phyloP scores from a whole-genome alignment of 2,797 vertebrate species.

The Distichodus sexfasciatus region DNA sequence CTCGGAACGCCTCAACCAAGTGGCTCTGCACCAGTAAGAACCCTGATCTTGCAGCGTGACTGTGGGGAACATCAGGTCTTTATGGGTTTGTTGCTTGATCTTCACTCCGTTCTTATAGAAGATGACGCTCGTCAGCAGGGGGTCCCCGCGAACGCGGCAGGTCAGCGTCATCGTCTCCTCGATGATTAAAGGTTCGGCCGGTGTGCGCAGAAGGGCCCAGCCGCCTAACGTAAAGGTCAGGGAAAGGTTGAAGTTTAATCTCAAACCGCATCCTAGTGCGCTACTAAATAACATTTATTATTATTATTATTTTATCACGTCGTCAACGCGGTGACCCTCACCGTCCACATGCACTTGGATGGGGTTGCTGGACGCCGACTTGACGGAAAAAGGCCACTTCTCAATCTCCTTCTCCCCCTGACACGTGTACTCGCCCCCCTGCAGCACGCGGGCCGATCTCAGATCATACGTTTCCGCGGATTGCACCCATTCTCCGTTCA shows the following conservation, averaged over 20 bases:
- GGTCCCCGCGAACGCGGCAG: slow-evolving; percentile 54
- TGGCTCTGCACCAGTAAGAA: slow-evolving; percentile 66
- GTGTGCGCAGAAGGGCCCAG: slow-evolving; percentile 57
- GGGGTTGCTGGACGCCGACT: slow-evolving; percentile 54
- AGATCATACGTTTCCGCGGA: background rate
- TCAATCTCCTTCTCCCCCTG: slow-evolving; percentile 43
- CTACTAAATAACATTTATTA: too few relatives aligned
- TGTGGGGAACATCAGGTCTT: slow-evolving; percentile 42
- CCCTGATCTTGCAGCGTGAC: slow-evolving; percentile 56
- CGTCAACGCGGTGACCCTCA: too few relatives aligned
- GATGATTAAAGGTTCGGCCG: slow-evolving; percentile 40
- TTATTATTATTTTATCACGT: too few relatives aligned
- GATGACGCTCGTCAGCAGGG: slow-evolving; percentile 36
- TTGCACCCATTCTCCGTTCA: slow-evolving; percentile 17
- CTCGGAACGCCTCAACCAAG: slow-evolving; percentile 36
- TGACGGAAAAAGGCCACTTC: background rate
- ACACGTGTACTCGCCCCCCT: slow-evolving; percentile 63
- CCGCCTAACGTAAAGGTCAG: slow-evolving; percentile 60
- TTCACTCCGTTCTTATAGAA: slow-evolving; percentile 64
- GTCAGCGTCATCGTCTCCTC: slow-evolving; percentile 50
- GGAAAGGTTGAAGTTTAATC: too few relatives aligned
- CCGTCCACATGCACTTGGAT: slow-evolving; percentile 61
- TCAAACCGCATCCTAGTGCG: too few relatives aligned
- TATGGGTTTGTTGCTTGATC: slow-evolving; percentile 38
- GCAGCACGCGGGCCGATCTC: background rate